Percentiles rank a stretch among this genome's conserved stretches.
These are phyloP conservation scores for Lepidocyrtinus sp. DNA, from an alignment of 2,888 invertebrate genomes.

Conservation along the genomic window DNA sequence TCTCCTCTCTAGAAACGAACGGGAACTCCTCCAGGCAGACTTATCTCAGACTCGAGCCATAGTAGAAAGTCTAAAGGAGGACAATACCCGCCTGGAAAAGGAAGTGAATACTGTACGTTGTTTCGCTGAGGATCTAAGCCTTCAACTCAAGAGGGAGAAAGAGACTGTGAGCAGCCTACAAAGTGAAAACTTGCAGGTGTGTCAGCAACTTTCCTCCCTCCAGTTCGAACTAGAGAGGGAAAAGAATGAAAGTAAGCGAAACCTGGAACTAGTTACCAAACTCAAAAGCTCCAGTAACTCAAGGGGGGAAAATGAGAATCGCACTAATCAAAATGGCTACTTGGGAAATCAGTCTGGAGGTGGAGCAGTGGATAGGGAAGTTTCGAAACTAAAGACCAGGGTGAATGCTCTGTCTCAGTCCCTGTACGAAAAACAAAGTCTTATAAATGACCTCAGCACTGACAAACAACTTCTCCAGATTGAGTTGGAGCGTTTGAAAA, in stretches of 20 bases:
- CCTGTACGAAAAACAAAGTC: constrained; percentile 69
- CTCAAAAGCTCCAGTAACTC: constrained; percentile 29
- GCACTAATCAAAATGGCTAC: constrained; percentile 27
- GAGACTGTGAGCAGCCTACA: constrained; percentile 59
- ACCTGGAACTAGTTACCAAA: constrained; percentile 58
- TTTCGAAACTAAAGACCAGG: constrained; percentile 65
- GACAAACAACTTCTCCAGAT: constrained; percentile 69
- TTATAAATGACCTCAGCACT: constrained; percentile 68
- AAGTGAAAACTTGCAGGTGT: constrained; percentile 68
- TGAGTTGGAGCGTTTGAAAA: constrained; percentile 67
- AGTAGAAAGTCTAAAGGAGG: constrained; percentile 71
- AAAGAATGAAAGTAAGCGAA: constrained; percentile 61
- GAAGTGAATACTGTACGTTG: constrained; percentile 61
- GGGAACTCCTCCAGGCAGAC: constrained; percentile 77
- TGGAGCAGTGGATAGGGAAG: constrained; percentile 32
- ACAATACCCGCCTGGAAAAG: constrained; percentile 64
- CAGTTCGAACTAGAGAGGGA: constrained; percentile 67
- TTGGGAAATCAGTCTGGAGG: background rate
- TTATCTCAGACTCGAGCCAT: constrained; percentile 73
- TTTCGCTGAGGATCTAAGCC: constrained; percentile 54
- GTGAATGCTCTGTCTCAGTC: constrained; percentile 68
- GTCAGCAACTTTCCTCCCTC: constrained; percentile 66
- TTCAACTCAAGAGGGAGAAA: constrained; percentile 58
- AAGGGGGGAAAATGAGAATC: constrained; percentile 16
- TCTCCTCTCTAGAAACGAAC: constrained; percentile 74